Evolutionary conservation across 2,888 invertebrate species (phyloP).

Genomic region (Caenorhabditis auriculariae): DNA sequence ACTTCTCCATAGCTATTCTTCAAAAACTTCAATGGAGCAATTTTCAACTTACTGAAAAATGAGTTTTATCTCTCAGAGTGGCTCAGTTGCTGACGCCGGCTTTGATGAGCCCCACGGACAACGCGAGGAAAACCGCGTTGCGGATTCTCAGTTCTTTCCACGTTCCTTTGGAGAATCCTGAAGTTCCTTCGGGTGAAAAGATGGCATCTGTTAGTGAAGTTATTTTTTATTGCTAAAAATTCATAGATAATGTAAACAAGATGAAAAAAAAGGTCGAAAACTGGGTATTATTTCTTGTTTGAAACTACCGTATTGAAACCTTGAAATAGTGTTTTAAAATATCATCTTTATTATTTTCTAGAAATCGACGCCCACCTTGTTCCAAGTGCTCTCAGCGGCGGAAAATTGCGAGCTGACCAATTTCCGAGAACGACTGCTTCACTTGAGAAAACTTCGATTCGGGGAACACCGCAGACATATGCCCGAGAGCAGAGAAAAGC

Average conservation of each 20-base stretch:
- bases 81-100: constrained; percentile 20
- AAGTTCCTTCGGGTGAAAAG: constrained; percentile 5
- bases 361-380: constrained; percentile 19
- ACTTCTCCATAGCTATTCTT: too few relatives aligned
- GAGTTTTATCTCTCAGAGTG: constrained; percentile 2
- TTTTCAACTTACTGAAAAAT: background rate
- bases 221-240: too few relatives aligned
- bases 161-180: constrained; percentile 5
- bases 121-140: constrained; percentile 32
- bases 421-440: constrained; percentile 79
- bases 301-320: too few relatives aligned
- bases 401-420: constrained; percentile 78
- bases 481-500: constrained; percentile 13
- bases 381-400: constrained; percentile 66
- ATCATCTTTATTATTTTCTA: background rate
- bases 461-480: constrained; percentile 31
- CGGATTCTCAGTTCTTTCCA: constrained; percentile 37
- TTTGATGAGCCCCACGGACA: constrained; percentile 18
- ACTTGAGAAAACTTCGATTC: constrained; percentile 50
- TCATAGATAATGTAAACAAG: too few relatives aligned
- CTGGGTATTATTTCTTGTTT: too few relatives aligned
- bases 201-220: too few relatives aligned
- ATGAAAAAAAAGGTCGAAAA: too few relatives aligned
- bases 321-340: background rate
- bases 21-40: background rate